Conservation (phyloP, 30 jellyfish, hydroid and myxozoan genomes). For the Rhopilema esculentum region DNA sequence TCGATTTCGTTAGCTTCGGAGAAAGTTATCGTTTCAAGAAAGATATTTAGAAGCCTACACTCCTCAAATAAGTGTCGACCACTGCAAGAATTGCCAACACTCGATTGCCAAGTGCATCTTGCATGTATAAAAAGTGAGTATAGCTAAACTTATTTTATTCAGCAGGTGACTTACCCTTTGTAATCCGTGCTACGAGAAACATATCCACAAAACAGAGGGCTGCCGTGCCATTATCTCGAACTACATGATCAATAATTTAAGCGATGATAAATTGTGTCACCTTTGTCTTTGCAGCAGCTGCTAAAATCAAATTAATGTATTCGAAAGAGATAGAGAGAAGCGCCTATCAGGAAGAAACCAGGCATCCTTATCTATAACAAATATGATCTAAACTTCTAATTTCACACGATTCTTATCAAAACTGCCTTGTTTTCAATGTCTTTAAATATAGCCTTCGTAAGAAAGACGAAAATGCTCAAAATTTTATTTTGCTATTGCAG, state of each 20-base stretch:
- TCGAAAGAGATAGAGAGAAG: neutral
- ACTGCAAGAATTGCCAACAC: no score
- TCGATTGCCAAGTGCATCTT: neutral
- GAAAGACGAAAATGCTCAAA: no score
- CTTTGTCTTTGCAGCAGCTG: slow-evolving; percentile 16
- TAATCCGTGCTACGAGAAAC: slow-evolving; percentile 17
- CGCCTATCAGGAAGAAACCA: neutral
- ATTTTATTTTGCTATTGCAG: no score
- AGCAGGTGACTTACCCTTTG: slow-evolving; percentile 47
- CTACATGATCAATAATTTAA: slow-evolving; percentile 25
- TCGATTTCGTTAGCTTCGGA: no score
- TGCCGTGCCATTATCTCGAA: slow-evolving; percentile 1
- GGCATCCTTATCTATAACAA: neutral
- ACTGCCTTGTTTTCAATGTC: no score
- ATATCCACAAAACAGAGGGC: slow-evolving; percentile 22
- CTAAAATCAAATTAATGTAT: neutral
- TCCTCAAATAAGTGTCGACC: no score
- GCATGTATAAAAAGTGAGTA: neutral
- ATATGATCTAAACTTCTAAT: no score
- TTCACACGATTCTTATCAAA: no score
- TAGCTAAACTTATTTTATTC: neutral
- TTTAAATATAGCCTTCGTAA: no score
- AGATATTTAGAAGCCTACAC: no score
- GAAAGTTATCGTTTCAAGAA: no score
- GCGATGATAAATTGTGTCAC: neutral